phyloP scores from a whole-genome alignment of 1,140 invertebrate species.

The Nasonia longicornis region DNA sequence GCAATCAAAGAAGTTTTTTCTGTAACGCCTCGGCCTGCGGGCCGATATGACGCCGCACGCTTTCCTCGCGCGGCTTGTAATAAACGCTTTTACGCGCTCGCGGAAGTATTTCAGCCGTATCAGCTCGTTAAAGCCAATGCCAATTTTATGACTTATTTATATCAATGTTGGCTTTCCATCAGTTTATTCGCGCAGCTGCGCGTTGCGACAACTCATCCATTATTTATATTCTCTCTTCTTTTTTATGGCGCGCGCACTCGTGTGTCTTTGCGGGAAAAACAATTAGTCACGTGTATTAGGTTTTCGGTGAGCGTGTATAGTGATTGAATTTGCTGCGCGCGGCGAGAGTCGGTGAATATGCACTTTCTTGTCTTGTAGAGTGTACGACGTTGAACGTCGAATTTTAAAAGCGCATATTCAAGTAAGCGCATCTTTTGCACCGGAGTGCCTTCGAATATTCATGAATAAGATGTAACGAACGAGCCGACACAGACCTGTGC shows the following conservation, averaged over 20 bases:
- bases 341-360: neutral
- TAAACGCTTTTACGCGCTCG: slow-evolving; percentile 15
- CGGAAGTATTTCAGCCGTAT: neutral
- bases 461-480: slow-evolving; percentile 9
- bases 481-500: neutral
- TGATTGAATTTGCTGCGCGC: neutral
- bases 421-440: neutral
- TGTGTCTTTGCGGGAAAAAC: no score
- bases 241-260: no score
- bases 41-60: neutral
- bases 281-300: no score
- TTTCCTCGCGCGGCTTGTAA: neutral
- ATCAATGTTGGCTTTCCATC: neutral
- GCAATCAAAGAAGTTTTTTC: slow-evolving; percentile 24
- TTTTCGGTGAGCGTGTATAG: no score
- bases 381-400: neutral
- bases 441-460: neutral
- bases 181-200: no score
- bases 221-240: no score
- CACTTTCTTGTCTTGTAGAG: no score
- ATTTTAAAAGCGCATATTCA: slow-evolving; percentile 4
- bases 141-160: neutral
- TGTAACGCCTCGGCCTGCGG: neutral
- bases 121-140: neutral
- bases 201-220: no score